Percentiles rank a stretch among this genome's conserved stretches.
Conservation (phyloP, 2,113 vertebrate genomes). For the Brachionichthys hirsutus region DNA sequence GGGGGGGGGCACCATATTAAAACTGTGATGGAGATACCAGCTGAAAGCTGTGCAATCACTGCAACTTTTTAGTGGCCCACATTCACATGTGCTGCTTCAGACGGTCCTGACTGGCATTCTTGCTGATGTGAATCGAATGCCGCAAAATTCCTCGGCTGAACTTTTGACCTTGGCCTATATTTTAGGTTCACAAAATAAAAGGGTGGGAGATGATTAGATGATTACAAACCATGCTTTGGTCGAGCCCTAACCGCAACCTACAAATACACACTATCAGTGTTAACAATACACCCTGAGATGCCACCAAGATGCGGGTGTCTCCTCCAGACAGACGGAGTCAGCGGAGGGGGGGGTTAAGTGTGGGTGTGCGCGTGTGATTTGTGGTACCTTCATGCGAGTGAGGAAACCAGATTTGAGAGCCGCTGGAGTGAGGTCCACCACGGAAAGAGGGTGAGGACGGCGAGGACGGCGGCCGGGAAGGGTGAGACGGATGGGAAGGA, state of each 20-base stretch:
- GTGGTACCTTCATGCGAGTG: conserved; percentile 94
- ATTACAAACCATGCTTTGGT: conserved; percentile 54
- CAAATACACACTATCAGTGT: conserved; percentile 55
- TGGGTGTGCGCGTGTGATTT: conserved; percentile 39
- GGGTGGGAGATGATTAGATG: conserved; percentile 44
- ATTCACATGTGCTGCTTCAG: conserved; percentile 24
- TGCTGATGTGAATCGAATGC: conserved; percentile 67
- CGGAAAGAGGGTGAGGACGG: conserved; percentile 91
- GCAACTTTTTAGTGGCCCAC: conserved; percentile 46
- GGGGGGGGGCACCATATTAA: conserved; percentile 51
- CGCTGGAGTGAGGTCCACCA: conserved; percentile 85
- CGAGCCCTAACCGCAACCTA: conserved; percentile 37
- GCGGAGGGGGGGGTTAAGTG: conserved; percentile 19
- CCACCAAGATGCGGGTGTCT: conserved; percentile 23
- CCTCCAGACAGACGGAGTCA: conserved; percentile 11
- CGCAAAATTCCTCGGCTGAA: conserved; percentile 73
- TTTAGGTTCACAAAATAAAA: conserved; percentile 60
- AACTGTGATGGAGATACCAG: conserved; percentile 44
- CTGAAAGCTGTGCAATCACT: conserved; percentile 56
- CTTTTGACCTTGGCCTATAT: conserved; percentile 65
- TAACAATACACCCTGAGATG: conserved; percentile 50
- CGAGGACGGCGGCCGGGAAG: conserved; percentile 83
- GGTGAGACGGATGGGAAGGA: conserved; percentile 82
- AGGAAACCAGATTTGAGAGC: conserved; percentile 97
- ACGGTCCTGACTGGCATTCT: conserved; percentile 58